phyloP scores from a whole-genome alignment of 2,888 invertebrate species.

The Pimpla rufipes region DNA sequence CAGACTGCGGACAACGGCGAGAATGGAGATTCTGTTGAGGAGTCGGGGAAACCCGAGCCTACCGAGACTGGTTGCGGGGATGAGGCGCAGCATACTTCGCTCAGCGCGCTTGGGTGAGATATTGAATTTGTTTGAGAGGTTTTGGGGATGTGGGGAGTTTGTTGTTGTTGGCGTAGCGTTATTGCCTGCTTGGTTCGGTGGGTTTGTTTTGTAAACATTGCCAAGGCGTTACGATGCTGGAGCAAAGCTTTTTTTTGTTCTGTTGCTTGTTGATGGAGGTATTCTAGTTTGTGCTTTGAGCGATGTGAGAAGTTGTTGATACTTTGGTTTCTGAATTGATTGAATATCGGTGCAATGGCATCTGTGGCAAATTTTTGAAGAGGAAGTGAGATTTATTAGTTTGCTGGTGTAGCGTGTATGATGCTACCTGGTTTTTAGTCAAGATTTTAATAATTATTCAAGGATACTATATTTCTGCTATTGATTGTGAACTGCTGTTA shows the following conservation, averaged over 20 bases:
- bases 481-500: not conserved
- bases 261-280: too few species aligned
- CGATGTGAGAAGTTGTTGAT: not conserved
- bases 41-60: slow-evolving; percentile 17
- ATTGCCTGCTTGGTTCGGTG: not conserved
- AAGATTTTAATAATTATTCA: not conserved
- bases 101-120: slow-evolving; percentile 65
- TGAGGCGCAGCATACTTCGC: slow-evolving; percentile 63
- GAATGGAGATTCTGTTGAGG: slow-evolving; percentile 30
- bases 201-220: slow-evolving; percentile 32
- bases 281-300: not conserved
- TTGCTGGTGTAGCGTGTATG: too few species aligned
- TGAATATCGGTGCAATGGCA: too few species aligned
- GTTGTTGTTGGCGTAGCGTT: not conserved
- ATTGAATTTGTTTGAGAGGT: not conserved
- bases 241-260: not conserved
- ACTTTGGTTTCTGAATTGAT: not conserved
- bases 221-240: not conserved
- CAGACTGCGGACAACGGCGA: slow-evolving; percentile 36
- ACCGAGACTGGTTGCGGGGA: slow-evolving; percentile 46
- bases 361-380: too few species aligned
- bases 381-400: not conserved
- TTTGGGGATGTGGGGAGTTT: not conserved
- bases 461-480: not conserved
- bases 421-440: not conserved